phyloP scores from a whole-genome alignment of 2,113 vertebrate genomes.

The Taurulus bubalis region DNA sequence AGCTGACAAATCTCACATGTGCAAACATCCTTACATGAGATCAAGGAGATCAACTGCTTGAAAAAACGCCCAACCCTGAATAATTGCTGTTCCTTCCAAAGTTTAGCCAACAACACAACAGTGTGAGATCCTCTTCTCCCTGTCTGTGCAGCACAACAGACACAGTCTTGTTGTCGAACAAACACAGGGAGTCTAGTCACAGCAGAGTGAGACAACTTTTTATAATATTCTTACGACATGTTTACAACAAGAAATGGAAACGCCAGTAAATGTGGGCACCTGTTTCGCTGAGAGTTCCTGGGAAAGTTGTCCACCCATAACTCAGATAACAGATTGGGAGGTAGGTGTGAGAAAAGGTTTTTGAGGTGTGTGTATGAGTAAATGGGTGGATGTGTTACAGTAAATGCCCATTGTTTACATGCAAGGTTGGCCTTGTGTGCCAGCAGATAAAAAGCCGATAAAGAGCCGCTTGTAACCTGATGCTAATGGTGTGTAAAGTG shows the following conservation, averaged over 20 bases:
- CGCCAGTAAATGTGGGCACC: slow-evolving; percentile 5
- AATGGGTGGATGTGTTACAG: slow-evolving; percentile 15
- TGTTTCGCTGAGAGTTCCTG: slow-evolving; percentile 25
- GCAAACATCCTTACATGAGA: neutral
- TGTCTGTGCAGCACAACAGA: slow-evolving; percentile 19
- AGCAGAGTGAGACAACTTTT: slow-evolving; percentile 13
- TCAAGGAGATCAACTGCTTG: neutral
- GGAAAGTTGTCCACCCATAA: slow-evolving; percentile 28
- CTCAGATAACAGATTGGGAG: slow-evolving; percentile 35
- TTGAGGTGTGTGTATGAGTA: neutral
- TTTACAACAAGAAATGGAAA: slow-evolving; percentile 34
- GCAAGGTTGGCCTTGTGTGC: slow-evolving; percentile 40
- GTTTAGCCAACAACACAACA: slow-evolving; percentile 43
- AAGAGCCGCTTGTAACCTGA: slow-evolving; percentile 40
- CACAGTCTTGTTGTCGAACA: slow-evolving; percentile 39
- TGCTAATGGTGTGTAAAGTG: slow-evolving; percentile 8
- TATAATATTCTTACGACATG: slow-evolving; percentile 31
- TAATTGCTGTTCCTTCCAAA: slow-evolving; percentile 16
- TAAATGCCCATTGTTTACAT: slow-evolving; percentile 35
- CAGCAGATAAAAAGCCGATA: slow-evolving; percentile 61
- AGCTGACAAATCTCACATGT: neutral
- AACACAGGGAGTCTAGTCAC: slow-evolving; percentile 33
- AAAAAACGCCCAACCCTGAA: slow-evolving; percentile 18
- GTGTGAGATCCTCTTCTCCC: slow-evolving; percentile 37
- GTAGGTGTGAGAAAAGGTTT: neutral